Conservation (phyloP, 2,888 invertebrate species). For the Xestia ashworthii region DNA sequence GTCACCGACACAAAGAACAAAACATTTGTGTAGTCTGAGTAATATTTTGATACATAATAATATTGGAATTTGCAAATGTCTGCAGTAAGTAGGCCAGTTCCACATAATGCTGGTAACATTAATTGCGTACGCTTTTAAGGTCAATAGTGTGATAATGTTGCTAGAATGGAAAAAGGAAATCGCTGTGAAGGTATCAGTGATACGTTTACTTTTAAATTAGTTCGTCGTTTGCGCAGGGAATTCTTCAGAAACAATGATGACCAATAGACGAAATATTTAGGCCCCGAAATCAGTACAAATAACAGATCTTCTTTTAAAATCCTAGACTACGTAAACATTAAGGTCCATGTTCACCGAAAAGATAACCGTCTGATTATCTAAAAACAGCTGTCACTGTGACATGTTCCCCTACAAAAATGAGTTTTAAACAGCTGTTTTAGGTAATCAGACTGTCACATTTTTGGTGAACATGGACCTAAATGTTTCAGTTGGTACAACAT, state of each 20-base stretch:
- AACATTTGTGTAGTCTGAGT: slow-evolving; percentile 65
- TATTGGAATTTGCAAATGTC: slow-evolving; percentile 75
- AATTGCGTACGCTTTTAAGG: slow-evolving; percentile 56
- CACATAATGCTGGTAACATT: slow-evolving; percentile 53
- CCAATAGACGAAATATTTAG: slow-evolving; percentile 26
- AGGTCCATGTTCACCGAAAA: too few species aligned
- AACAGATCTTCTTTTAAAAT: slow-evolving; percentile 2
- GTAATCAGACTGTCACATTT: too few species aligned
- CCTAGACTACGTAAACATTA: not conserved
- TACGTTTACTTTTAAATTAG: slow-evolving; percentile 31
- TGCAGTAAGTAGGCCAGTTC: slow-evolving; percentile 72
- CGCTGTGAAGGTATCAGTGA: slow-evolving; percentile 21
- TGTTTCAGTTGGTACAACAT: not conserved
- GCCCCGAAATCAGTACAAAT: not conserved
- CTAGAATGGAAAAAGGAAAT: slow-evolving; percentile 39
- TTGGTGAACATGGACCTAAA: too few species aligned
- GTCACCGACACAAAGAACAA: slow-evolving; percentile 66
- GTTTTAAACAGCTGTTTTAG: too few species aligned
- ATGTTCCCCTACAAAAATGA: too few species aligned
- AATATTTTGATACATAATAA: slow-evolving; percentile 70
- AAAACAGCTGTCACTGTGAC: too few species aligned
- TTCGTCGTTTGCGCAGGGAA: not conserved
- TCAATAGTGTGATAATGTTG: slow-evolving; percentile 53
- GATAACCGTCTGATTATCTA: too few species aligned
- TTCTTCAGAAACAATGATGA: slow-evolving; percentile 26